Evolutionary conservation across 2,888 invertebrate genomes (phyloP), one percentile per base, ranked within the genome.

Genomic region (Prenolepis imparis): DNA sequence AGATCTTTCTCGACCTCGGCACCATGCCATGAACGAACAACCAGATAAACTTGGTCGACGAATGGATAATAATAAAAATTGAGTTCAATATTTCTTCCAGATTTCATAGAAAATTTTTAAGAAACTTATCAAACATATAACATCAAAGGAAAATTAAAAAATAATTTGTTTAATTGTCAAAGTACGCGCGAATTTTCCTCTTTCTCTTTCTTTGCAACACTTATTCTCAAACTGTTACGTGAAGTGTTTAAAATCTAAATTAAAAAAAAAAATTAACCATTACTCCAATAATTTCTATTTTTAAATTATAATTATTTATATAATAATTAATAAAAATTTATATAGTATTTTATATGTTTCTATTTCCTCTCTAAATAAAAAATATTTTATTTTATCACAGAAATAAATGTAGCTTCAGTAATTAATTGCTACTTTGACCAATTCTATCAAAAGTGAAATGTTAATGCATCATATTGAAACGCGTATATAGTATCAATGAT

Each of bases 61-160:
- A 80, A 70, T 80, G 44, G 21, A 68, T 59, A 48, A 68, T 59
- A 48, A 61, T 64, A 21, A 70, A 78, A 70, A 70, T 80, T 59
- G 0, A 59, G 12, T 59, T 78, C 21, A 4, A 70, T 28, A 44
- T 68, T 52, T 28, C 24, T 67, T 9, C 48, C 9, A 63, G 36
- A 41, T 12, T n/a, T 18, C n/a, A n/a, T 12, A 59, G 18, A 28
- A 15, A 64, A 64, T 32, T 28, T 74, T 74, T 36, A 32, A 32
- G 15, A 12, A 59, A 73, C 48, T 48, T 41, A 61, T n/a, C n/a
- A 73, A 61, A 61, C 4, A 12, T 8, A 15, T 24, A 12, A 57
- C 24, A 24, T 73, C 4, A 57, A 52, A 68, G 48, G 15, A 70
- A 70, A 70, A 32, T 4, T 21, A n/a, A 21, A 70, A 36, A 3